Evolutionary conservation across 2,888 invertebrate species (phyloP), one percentile per base, ranked within the genome.

Genomic region (Drosophila rubida): DNA sequence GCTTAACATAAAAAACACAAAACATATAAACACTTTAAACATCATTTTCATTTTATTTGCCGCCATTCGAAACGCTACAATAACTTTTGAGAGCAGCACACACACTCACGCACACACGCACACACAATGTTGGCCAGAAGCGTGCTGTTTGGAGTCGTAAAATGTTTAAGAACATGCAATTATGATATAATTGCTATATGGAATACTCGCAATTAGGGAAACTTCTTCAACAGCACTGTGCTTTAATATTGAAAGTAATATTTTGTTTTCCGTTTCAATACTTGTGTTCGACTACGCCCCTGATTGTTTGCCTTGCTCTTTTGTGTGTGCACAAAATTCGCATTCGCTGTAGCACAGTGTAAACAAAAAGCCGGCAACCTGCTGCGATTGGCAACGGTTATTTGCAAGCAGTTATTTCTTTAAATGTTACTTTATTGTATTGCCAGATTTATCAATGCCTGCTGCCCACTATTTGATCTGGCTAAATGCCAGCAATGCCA

Each of bases 401-500:
- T 78, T 66, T 66, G 51, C n/a, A 32, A 53, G 44, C 42, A 49
- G 42, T 68, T 76, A 77, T 75, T 65, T 65, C 62, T 65, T 66
- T 69, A 76, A 78, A 75, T 76, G 78, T 59, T 76, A 74, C 11
- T 66, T 74, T 64, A 69, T 63, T 69, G 62, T 60, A 49, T 30
- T 39, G 25, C 25, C 35, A 42, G 69, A 65, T 73, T 59, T 65
- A 69, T 78, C 68, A 77, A 65, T 55, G 61, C 30, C 46, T 55
- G 54, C 58, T 65, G 72, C 42, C 44, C 57, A 66, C 55, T 67
- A 55, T 59, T 42, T 53, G 49, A 58, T 49, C 64, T 64, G 37
- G 48, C 48, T 61, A 76, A 76, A 76, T 78, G 76, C 69, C 78
- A 76, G 78, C 75, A 75, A 55, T 78, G 70, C 45, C 51, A 42